Conservation (phyloP, 2,113 vertebrate species). For the Boulengeromyrus knoepffleri region DNA sequence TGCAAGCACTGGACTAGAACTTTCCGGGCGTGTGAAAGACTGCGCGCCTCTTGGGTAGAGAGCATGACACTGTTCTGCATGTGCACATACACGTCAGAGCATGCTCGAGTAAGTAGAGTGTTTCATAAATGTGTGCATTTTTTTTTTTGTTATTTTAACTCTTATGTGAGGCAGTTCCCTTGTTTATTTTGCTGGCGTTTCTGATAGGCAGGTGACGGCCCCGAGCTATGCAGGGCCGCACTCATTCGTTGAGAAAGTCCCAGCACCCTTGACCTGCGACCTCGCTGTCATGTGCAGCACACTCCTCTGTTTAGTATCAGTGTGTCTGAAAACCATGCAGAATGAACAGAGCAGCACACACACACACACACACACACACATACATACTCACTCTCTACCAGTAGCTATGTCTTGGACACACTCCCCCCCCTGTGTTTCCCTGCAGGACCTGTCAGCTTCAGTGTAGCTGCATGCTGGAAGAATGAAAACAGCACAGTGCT, state of each 20-base stretch:
- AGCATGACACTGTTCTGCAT: background rate
- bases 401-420: background rate
- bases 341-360: background rate
- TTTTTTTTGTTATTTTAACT: background rate
- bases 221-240: background rate
- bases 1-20: background rate
- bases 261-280: background rate
- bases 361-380: background rate
- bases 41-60: background rate
- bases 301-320: background rate
- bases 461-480: background rate
- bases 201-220: background rate
- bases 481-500: background rate
- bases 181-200: background rate
- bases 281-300: background rate
- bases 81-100: background rate
- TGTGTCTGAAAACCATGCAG: background rate
- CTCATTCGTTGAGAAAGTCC: background rate
- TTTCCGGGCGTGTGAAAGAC: background rate
- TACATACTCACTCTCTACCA: background rate
- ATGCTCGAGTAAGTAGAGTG: background rate
- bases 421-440: background rate
- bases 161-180: background rate
- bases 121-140: background rate
- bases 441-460: slow-evolving; percentile 21